Percentiles rank a stretch among this genome's conserved stretches.
Conservation (phyloP, 1,140 invertebrate species). For the Dendroctonus ponderosae region DNA sequence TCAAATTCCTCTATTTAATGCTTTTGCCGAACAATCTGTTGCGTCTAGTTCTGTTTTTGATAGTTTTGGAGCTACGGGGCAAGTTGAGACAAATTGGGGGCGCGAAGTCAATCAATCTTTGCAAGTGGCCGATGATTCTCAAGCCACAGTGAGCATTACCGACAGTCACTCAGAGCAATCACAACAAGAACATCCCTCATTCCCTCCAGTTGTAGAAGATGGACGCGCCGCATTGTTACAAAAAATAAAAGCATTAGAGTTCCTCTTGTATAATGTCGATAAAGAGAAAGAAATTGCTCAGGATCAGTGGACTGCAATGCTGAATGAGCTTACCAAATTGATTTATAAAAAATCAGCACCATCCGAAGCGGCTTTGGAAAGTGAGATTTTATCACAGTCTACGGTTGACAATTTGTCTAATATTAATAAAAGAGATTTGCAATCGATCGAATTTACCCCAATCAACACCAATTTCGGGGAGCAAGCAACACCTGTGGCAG, state of each 20-base stretch:
- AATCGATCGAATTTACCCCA: conserved; percentile 38
- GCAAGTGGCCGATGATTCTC: too few relatives aligned
- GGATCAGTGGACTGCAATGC: conserved; percentile 44
- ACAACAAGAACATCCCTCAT: background rate
- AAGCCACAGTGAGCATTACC: background rate
- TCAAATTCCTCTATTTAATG: conserved; percentile 4
- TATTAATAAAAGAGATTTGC: conserved; percentile 28
- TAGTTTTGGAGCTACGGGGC: background rate
- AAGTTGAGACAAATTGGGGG: background rate
- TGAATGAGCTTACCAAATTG: conserved; percentile 44
- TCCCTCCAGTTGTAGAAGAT: conserved; percentile 26
- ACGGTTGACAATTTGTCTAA: conserved; percentile 22
- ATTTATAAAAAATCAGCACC: conserved; percentile 36
- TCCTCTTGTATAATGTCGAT: conserved; percentile 47
- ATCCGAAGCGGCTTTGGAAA: conserved; percentile 32
- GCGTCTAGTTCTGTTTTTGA: background rate
- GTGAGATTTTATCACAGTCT: conserved; percentile 35
- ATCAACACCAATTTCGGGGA: conserved; percentile 28
- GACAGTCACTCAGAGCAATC: background rate
- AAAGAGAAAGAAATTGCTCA: conserved; percentile 44
- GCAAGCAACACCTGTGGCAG: conserved; percentile 42
- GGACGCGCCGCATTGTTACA: conserved; percentile 39
- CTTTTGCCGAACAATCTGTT: conserved; percentile 1
- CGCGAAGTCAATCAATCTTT: too few relatives aligned
- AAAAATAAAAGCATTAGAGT: conserved; percentile 50